A percentile compares a stretch with the other conserved stretches of the same genome.
phyloP scores from a whole-genome alignment of 2,113 vertebrate species.

The Cavia aperea region DNA sequence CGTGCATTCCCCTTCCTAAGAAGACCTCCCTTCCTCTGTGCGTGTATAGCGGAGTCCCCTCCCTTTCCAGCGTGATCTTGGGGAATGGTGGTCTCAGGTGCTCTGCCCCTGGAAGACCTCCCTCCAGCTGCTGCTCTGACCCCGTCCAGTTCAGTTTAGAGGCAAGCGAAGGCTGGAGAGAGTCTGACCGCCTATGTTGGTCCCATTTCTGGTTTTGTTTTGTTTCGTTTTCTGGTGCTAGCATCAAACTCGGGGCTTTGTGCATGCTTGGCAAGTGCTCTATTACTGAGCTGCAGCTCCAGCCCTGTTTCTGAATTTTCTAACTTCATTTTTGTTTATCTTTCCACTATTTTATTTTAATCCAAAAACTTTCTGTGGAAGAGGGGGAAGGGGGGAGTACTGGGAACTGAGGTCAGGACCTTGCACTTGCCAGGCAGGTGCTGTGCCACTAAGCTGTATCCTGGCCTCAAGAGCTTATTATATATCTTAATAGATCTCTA shows the following conservation, averaged over 20 bases:
- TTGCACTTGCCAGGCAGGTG: no score
- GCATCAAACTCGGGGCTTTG: background rate
- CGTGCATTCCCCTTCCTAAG: background rate
- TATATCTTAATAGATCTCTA: background rate
- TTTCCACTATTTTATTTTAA: background rate
- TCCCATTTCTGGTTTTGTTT: background rate
- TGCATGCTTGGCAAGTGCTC: background rate
- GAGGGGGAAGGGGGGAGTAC: no score
- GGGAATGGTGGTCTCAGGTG: background rate
- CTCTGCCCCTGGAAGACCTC: background rate
- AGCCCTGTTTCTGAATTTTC: background rate
- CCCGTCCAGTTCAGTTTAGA: background rate
- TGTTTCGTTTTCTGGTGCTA: background rate
- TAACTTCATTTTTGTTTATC: background rate
- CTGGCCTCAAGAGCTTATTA: background rate
- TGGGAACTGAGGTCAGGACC: no score
- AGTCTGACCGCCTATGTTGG: background rate
- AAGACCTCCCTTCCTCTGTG: background rate
- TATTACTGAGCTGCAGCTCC: background rate
- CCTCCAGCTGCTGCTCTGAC: background rate
- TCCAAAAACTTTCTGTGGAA: background rate
- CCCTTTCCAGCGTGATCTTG: background rate
- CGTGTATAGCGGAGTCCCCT: background rate
- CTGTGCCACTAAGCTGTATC: no score
- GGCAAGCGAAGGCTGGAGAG: background rate